Evolutionary conservation across 2,113 vertebrate species (phyloP).

Genomic region (Carettochelys insculpta): DNA sequence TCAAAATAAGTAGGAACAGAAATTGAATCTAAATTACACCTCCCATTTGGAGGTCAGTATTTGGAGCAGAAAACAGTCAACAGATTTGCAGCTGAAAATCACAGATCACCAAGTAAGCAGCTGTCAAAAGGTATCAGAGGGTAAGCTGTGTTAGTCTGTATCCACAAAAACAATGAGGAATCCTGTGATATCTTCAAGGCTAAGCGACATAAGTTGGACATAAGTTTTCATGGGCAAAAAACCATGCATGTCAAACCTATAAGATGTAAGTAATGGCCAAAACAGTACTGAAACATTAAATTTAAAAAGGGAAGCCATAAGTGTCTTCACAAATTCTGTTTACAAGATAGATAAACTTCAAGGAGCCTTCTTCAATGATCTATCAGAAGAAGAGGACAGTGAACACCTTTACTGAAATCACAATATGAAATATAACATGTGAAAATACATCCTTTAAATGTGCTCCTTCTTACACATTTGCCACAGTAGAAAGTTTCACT

Average conservation of each 20-base stretch:
- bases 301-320: not conserved
- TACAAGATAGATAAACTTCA: not conserved
- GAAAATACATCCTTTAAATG: not conserved
- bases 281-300: not conserved
- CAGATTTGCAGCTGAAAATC: not conserved
- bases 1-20: not conserved
- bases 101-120: conserved; percentile 5
- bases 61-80: not conserved
- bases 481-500: not conserved
- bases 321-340: not conserved
- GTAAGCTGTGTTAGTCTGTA: too few species aligned
- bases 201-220: too few species aligned
- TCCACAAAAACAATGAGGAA: too few species aligned
- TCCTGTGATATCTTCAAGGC: too few species aligned
- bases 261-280: not conserved
- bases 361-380: not conserved
- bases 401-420: not conserved
- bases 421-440: not conserved
- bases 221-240: too few species aligned
- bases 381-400: not conserved
- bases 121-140: not conserved
- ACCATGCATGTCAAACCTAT: too few species aligned
- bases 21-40: not conserved
- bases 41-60: not conserved
- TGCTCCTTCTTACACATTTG: not conserved